Percentiles rank a stretch among this genome's conserved stretches.
Evolutionary conservation across 1,140 invertebrate genomes (phyloP).

Genomic region (Agrilus planipennis): DNA sequence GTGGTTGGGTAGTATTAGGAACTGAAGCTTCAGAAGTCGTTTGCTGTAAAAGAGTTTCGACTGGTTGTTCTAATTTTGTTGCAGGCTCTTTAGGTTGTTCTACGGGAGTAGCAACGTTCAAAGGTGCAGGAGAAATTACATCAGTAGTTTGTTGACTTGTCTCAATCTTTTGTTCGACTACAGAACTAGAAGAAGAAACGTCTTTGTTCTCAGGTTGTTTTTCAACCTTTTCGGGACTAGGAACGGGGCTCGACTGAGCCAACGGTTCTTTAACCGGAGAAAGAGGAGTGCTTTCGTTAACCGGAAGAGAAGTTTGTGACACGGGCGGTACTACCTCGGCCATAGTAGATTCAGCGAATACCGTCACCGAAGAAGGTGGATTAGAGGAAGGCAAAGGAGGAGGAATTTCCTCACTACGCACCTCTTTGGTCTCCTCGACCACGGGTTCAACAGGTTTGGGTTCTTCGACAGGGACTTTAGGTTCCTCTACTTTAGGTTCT

Average conservation of each 20-base stretch:
- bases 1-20: background rate
- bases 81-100: conserved; percentile 4
- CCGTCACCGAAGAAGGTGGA: conserved; percentile 31
- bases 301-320: background rate
- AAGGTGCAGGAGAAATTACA: background rate
- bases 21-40: no score
- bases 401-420: conserved; percentile 34
- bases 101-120: background rate
- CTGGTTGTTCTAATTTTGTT: conserved; percentile 5
- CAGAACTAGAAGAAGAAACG: background rate
- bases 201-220: background rate
- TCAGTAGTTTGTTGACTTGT: no score
- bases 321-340: conserved; percentile 18
- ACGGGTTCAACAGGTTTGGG: conserved; percentile 13
- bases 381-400: conserved; percentile 33
- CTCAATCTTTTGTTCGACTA: no score
- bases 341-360: conserved; percentile 32
- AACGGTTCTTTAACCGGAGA: background rate
- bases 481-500: background rate
- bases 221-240: background rate
- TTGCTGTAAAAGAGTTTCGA: background rate
- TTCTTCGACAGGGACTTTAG: conserved; percentile 11
- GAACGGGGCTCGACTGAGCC: background rate
- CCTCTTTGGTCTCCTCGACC: conserved; percentile 27
- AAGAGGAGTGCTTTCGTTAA: conserved; percentile 1